Evolutionary conservation across 2,888 invertebrate genomes (phyloP).

Genomic region (Tetragnatha montana): DNA sequence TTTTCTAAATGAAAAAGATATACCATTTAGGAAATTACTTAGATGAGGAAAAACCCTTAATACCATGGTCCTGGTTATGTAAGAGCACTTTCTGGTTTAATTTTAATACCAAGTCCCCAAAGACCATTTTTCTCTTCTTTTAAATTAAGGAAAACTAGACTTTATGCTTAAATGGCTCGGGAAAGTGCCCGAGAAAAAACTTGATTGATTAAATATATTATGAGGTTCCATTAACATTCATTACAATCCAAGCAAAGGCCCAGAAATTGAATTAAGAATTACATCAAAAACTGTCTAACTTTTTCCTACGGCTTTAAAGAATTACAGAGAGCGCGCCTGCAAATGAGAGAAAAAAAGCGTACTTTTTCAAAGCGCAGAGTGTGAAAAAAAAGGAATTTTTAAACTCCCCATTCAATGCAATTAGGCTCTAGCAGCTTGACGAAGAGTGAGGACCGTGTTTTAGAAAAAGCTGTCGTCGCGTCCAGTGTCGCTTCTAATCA

Average conservation of each 20-base stretch:
- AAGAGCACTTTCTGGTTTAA: conserved; percentile 25
- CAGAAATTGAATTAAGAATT: conserved; percentile 68
- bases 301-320: conserved; percentile 55
- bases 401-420: conserved; percentile 68
- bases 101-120: conserved; percentile 43
- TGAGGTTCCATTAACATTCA: conserved; percentile 69
- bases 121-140: conserved; percentile 37
- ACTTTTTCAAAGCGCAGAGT: conserved; percentile 28
- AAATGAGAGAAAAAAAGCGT: conserved; percentile 32
- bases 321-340: conserved; percentile 27
- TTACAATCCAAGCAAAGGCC: conserved; percentile 48
- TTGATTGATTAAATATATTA: conserved; percentile 71
- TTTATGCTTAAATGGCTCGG: conserved; percentile 14
- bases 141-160: conserved; percentile 57
- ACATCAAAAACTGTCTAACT: conserved; percentile 70
- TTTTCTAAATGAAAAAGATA: conserved; percentile 38
- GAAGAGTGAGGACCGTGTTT: conserved; percentile 60
- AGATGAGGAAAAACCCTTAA: conserved; percentile 14
- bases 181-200: conserved; percentile 30
- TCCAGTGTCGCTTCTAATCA: conserved; percentile 67
- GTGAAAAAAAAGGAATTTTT: conserved; percentile 50
- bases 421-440: conserved; percentile 54
- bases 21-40: conserved; percentile 58
- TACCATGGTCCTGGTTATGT: conserved; percentile 18
- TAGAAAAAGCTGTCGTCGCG: conserved; percentile 65